Percentiles rank a stretch among this genome's conserved stretches.
Conservation (phyloP, 1,140 invertebrate species). For the Cyclargus thomasi region DNA sequence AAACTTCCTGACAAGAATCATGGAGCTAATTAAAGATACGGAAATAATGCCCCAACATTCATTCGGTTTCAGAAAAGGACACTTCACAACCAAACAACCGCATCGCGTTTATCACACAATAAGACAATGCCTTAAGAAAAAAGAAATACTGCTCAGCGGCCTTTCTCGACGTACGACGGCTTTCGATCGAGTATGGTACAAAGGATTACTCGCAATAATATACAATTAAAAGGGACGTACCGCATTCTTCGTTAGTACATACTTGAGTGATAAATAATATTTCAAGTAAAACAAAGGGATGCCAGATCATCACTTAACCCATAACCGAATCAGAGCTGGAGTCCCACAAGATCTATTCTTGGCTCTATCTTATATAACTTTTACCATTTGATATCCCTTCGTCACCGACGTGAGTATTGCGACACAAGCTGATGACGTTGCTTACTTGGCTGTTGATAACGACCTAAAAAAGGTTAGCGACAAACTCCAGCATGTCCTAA, state of each 20-base stretch:
- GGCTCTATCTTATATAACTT: constrained; percentile 18
- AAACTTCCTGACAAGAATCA: background rate
- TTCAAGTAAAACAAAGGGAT: background rate
- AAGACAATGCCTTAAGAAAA: background rate
- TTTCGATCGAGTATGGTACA: background rate
- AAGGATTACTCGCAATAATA: background rate
- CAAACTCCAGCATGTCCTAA: constrained; percentile 18
- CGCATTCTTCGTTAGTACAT: background rate
- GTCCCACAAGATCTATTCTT: constrained; percentile 25
- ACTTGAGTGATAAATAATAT: constrained; percentile 3
- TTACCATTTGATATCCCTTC: constrained; percentile 16
- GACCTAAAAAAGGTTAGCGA: constrained; percentile 1
- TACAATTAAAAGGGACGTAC: background rate
- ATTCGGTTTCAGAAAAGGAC: constrained; percentile 16
- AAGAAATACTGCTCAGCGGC: constrained; percentile 20
- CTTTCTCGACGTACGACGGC: too few species aligned
- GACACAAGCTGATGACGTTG: constrained; percentile 26
- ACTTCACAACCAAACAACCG: constrained; percentile 18
- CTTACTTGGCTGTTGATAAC: constrained; percentile 12
- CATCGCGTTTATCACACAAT: constrained; percentile 9
- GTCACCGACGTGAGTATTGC: constrained; percentile 7
- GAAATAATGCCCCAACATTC: constrained; percentile 7
- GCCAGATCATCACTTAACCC: too few species aligned
- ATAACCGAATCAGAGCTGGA: background rate
- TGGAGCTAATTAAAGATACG: background rate